Conservation (phyloP, 92 coral and sea anemone species). For the Anthopleura xanthogrammica region DNA sequence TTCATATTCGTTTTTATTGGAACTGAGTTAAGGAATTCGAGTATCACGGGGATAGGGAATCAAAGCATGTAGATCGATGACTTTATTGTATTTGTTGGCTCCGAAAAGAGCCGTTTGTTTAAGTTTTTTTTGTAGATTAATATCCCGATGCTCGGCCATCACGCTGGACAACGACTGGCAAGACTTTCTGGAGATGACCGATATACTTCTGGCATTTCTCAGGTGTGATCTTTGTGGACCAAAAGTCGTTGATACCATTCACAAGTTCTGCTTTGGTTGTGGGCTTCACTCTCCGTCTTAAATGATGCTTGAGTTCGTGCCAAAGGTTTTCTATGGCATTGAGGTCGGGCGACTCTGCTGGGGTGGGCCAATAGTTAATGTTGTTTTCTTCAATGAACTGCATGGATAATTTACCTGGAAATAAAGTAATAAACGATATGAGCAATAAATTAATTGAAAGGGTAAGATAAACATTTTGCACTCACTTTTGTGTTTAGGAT, state of each 20-base stretch:
- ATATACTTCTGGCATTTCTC: slow-evolving; percentile 35
- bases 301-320: slow-evolving; percentile 34
- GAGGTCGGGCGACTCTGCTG: slow-evolving; percentile 40
- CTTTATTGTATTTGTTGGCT: no score
- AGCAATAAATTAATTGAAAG: neutral
- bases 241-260: slow-evolving; percentile 16
- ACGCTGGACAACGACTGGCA: no score
- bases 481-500: slow-evolving; percentile 40
- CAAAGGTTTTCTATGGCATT: slow-evolving; percentile 42
- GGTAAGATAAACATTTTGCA: neutral
- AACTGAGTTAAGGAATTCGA: no score
- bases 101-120: no score
- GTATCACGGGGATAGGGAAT: no score
- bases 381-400: slow-evolving; percentile 22
- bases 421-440: neutral
- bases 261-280: slow-evolving; percentile 35
- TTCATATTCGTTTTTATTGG: no score
- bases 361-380: slow-evolving; percentile 39
- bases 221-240: slow-evolving; percentile 17
- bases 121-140: no score
- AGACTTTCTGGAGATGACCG: slow-evolving; percentile 23
- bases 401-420: slow-evolving; percentile 36
- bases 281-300: slow-evolving; percentile 24
- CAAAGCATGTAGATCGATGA: no score
- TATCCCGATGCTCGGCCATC: no score